A percentile compares a stretch with the other conserved stretches of the same genome.
These are phyloP conservation scores for Eupeodes luniger DNA, from an alignment of 2,888 invertebrate genomes.

Conservation along the genomic window DNA sequence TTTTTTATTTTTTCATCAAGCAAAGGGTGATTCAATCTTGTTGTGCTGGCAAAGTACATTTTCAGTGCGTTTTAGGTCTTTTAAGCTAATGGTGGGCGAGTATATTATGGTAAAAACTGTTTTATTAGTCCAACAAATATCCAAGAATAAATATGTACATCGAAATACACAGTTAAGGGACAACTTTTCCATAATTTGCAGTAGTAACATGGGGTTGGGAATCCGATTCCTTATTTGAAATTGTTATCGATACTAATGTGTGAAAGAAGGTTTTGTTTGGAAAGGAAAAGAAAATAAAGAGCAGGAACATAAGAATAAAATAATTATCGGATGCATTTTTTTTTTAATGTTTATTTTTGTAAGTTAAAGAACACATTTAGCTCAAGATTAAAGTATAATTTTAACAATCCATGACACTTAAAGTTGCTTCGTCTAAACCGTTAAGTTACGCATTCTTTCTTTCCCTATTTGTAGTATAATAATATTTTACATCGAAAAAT, in stretches of 20 bases:
- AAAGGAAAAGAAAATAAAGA: neutral
- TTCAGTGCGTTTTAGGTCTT: neutral
- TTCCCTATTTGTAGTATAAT: too few species aligned
- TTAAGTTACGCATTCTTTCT: too few species aligned
- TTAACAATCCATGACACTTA: too few species aligned
- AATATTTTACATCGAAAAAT: too few species aligned
- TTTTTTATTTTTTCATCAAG: neutral
- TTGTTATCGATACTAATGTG: constrained; percentile 30
- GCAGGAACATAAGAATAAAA: neutral
- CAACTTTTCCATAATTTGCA: neutral
- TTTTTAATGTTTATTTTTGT: too few species aligned
- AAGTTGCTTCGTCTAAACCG: too few species aligned
- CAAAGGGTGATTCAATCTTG: neutral
- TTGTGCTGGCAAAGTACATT: neutral
- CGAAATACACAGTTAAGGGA: neutral
- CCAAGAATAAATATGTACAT: too few species aligned
- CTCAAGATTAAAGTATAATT: too few species aligned
- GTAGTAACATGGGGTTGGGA: neutral
- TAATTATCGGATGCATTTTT: neutral
- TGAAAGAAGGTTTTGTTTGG: neutral
- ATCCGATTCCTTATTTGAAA: neutral
- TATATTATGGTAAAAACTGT: neutral
- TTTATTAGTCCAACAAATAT: constrained; percentile 41
- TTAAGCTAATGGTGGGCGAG: neutral
- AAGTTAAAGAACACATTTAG: too few species aligned